phyloP scores from a whole-genome alignment of 2,113 vertebrate species.

The Empidonax traillii region DNA sequence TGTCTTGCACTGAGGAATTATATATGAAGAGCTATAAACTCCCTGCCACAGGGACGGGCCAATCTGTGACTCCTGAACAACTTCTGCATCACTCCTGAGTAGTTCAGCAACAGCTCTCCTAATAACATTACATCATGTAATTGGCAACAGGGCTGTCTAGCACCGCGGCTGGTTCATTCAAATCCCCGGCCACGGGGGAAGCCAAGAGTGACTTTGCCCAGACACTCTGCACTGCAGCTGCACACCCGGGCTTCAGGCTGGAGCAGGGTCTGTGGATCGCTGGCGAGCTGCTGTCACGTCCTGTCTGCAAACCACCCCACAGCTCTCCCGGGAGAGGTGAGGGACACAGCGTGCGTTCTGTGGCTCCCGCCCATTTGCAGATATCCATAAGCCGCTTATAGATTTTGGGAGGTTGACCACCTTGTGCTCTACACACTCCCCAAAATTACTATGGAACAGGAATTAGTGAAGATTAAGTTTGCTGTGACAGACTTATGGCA shows the following conservation, averaged over 20 bases:
- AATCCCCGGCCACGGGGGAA: neutral
- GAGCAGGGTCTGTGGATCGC: fast-evolving
- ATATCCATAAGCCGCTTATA: neutral
- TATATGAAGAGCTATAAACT: neutral
- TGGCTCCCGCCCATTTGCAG: neutral
- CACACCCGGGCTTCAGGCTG: fast-evolving
- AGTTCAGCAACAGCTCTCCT: neutral
- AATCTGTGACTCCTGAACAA: neutral
- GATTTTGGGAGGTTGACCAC: neutral
- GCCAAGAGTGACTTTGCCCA: neutral
- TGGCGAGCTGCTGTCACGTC: neutral
- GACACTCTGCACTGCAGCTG: neutral
- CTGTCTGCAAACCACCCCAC: neutral
- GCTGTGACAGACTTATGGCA: neutral
- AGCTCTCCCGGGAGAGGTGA: neutral
- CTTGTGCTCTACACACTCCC: neutral
- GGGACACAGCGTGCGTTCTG: fast-evolving
- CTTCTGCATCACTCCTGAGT: neutral
- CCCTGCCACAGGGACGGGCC: neutral
- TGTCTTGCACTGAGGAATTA: neutral
- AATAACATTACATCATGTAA: neutral
- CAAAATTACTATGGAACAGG: neutral
- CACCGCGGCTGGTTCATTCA: neutral
- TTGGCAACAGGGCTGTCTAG: neutral
- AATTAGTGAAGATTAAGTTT: neutral